Percentiles rank a stretch among this genome's conserved stretches.
Evolutionary conservation across 2,888 invertebrate genomes (phyloP).

Genomic region (Apocheima hispidaria): DNA sequence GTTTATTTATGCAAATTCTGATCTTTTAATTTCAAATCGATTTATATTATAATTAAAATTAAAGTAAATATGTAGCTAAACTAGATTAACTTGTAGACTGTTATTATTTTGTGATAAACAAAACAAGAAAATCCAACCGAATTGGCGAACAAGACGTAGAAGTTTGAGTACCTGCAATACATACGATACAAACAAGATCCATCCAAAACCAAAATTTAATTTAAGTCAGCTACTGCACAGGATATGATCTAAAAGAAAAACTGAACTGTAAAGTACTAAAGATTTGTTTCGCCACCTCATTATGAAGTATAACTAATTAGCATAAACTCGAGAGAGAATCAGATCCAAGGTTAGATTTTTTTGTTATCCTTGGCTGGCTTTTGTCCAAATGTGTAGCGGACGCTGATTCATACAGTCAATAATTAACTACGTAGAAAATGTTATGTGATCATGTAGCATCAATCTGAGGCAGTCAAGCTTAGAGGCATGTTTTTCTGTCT

Average conservation of each 20-base stretch:
- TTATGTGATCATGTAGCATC: background rate
- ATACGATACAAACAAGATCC: background rate
- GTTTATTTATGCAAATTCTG: background rate
- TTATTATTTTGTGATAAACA: background rate
- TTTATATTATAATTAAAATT: background rate
- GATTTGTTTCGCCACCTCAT: slow-evolving; percentile 44
- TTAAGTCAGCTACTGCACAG: slow-evolving; percentile 12
- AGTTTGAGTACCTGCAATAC: background rate
- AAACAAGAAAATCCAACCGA: background rate
- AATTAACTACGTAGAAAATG: slow-evolving; percentile 40
- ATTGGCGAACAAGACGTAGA: background rate
- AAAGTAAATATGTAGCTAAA: background rate
- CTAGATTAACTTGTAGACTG: background rate
- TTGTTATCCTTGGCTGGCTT: slow-evolving; percentile 62
- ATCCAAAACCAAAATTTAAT: slow-evolving; percentile 1
- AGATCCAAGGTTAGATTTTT: slow-evolving; percentile 54
- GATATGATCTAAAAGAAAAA: slow-evolving; percentile 24
- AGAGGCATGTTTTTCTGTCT: background rate
- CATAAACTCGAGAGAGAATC: slow-evolving; percentile 44
- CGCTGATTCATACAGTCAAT: slow-evolving; percentile 65
- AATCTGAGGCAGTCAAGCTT: slow-evolving; percentile 2
- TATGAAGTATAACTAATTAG: slow-evolving; percentile 42
- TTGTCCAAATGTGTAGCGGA: slow-evolving; percentile 62
- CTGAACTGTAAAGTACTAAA: slow-evolving; percentile 17
- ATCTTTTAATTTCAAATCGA: background rate